Conservation (phyloP, 2,797 vertebrate genomes). For the Sebastes flavidus region DNA sequence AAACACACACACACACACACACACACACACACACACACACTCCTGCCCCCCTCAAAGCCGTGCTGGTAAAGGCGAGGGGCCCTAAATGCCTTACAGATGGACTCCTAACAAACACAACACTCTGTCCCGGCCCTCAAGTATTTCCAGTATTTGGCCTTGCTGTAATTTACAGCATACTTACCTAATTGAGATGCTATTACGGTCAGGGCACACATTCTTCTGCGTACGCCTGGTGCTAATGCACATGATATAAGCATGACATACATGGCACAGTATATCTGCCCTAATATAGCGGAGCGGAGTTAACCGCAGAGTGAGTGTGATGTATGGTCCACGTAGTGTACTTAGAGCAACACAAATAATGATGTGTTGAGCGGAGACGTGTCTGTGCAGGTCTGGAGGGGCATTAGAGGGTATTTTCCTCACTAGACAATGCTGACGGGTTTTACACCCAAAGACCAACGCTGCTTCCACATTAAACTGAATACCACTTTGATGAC, state of each 20-base stretch:
- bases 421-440: slow-evolving; percentile 20
- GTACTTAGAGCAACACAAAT: slow-evolving; percentile 58
- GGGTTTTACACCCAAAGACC: slow-evolving; percentile 26
- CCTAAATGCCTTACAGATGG: slow-evolving; percentile 82
- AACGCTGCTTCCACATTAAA: neutral
- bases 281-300: slow-evolving; percentile 43
- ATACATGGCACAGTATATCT: slow-evolving; percentile 49
- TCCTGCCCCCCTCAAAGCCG: slow-evolving; percentile 55
- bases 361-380: slow-evolving; percentile 58
- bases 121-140: slow-evolving; percentile 72
- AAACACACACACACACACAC: slow-evolving; percentile 57
- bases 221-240: slow-evolving; percentile 54
- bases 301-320: slow-evolving; percentile 55
- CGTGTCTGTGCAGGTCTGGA: slow-evolving; percentile 50
- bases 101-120: slow-evolving; percentile 78
- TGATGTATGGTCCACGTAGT: slow-evolving; percentile 63
- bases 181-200: slow-evolving; percentile 80
- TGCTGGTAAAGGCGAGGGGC: slow-evolving; percentile 71
- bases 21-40: slow-evolving; percentile 25
- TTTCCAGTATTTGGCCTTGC: slow-evolving; percentile 80
- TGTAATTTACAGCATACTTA: slow-evolving; percentile 80
- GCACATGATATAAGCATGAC: slow-evolving; percentile 65
- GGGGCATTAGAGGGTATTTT: slow-evolving; percentile 33
- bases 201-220: slow-evolving; percentile 69
- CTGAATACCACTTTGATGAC: slow-evolving; percentile 4